Percentiles rank a stretch among this genome's conserved stretches.
These are phyloP conservation scores for Agrotis ipsilon DNA, from an alignment of 2,888 invertebrate genomes.

Conservation along the genomic window DNA sequence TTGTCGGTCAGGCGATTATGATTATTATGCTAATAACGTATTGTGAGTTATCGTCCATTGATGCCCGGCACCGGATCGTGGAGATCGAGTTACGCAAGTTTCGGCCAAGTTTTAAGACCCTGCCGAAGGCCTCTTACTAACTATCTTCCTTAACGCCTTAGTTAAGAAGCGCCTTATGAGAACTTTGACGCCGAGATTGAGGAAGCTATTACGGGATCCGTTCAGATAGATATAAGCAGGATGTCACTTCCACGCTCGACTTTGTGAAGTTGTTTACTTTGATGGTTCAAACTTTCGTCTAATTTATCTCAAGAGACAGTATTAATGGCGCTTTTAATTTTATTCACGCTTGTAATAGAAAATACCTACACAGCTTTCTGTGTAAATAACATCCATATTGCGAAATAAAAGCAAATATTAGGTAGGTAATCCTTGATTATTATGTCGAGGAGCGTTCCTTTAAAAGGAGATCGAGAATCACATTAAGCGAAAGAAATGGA, in stretches of 20 bases:
- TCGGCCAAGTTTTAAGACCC: slow-evolving; percentile 89
- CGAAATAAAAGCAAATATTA: slow-evolving; percentile 20
- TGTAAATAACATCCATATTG: slow-evolving; percentile 7
- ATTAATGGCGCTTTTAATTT: slow-evolving; percentile 64
- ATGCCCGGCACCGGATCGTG: slow-evolving; percentile 80
- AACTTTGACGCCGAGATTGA: slow-evolving; percentile 91
- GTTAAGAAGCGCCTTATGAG: slow-evolving; percentile 91
- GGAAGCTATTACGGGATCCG: slow-evolving; percentile 90
- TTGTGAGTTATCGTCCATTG: slow-evolving; percentile 86
- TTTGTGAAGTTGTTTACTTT: slow-evolving; percentile 89
- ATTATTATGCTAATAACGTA: slow-evolving; percentile 88
- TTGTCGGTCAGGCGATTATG: slow-evolving; percentile 72
- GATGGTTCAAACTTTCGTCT: slow-evolving; percentile 85
- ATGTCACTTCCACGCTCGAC: slow-evolving; percentile 90
- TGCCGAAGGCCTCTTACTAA: slow-evolving; percentile 88
- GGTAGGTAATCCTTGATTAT: slow-evolving; percentile 64
- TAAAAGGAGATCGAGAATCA: slow-evolving; percentile 69
- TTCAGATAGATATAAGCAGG: slow-evolving; percentile 90
- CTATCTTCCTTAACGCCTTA: slow-evolving; percentile 91
- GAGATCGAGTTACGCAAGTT: slow-evolving; percentile 89
- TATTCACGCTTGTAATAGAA: slow-evolving; percentile 30
- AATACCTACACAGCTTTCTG: background rate
- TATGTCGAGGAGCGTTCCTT: slow-evolving; percentile 47
- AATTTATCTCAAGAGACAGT: slow-evolving; percentile 80
- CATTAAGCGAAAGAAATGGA: slow-evolving; percentile 78